Evolutionary conservation across 2,113 vertebrate genomes (phyloP).

Genomic region (Pseudonaja textilis): DNA sequence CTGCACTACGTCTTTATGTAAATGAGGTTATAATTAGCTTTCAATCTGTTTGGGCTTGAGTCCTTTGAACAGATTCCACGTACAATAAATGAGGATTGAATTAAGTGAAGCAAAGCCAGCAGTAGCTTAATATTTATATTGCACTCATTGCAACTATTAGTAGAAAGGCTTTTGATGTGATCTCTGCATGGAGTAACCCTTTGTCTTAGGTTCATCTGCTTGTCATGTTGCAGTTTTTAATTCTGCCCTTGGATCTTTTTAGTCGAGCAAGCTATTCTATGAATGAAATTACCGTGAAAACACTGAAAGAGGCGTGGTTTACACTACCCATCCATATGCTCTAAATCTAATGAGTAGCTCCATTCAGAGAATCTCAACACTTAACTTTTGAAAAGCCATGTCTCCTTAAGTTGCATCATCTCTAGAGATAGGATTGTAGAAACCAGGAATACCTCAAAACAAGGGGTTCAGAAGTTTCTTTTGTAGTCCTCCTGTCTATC

Average conservation of each 20-base stretch:
- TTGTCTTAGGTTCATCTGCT: constrained; percentile 65
- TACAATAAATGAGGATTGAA: constrained; percentile 64
- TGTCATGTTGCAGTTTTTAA: constrained; percentile 55
- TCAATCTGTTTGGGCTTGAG: constrained; percentile 65
- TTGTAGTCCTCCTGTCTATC: not conserved
- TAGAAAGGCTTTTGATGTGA: constrained; percentile 69
- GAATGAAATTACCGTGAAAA: constrained; percentile 41
- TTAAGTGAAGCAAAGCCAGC: constrained; percentile 65
- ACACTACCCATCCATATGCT: constrained; percentile 26
- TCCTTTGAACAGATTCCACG: constrained; percentile 70
- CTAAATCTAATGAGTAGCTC: not conserved
- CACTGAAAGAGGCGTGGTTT: constrained; percentile 62
- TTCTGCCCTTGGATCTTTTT: constrained; percentile 50
- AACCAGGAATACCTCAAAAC: not conserved
- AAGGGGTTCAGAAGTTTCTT: not conserved
- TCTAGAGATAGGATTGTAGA: not conserved
- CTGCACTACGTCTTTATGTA: constrained; percentile 3
- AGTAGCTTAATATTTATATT: constrained; percentile 70
- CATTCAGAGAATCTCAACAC: not conserved
- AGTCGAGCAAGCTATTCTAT: constrained; percentile 31
- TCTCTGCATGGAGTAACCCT: constrained; percentile 62
- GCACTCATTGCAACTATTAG: constrained; percentile 71
- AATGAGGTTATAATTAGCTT: constrained; percentile 38
- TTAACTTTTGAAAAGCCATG: not conserved
- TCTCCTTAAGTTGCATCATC: not conserved